Percentiles rank a stretch among this genome's conserved stretches.
phyloP scores from a whole-genome alignment of 2,113 vertebrate species.

The Sebastes fasciatus region DNA sequence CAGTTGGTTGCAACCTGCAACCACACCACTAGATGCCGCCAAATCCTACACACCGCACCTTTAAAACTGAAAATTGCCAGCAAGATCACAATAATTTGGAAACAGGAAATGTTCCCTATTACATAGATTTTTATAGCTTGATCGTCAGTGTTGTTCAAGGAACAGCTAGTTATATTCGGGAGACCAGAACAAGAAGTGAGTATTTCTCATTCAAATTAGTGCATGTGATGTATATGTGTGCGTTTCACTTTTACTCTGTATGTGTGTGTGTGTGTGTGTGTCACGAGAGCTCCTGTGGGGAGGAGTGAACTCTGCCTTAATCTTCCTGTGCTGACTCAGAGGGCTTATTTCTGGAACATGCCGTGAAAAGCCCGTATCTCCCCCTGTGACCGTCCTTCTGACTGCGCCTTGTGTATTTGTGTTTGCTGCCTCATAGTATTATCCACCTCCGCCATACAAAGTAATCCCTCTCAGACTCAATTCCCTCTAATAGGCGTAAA shows the following conservation, averaged over 20 bases:
- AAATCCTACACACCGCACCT: too few species aligned
- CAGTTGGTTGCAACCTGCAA: too few species aligned
- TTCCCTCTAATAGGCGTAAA: conserved; percentile 61
- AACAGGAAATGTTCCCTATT: neutral
- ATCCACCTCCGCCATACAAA: conserved; percentile 60
- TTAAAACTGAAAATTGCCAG: neutral
- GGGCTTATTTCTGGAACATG: conserved; percentile 78
- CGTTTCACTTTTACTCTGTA: neutral
- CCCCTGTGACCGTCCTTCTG: conserved; percentile 50
- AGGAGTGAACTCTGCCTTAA: conserved; percentile 73
- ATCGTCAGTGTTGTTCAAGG: neutral
- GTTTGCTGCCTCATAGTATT: conserved; percentile 63
- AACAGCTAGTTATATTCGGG: neutral
- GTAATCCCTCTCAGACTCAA: conserved; percentile 55
- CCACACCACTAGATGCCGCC: too few species aligned
- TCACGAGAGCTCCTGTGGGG: conserved; percentile 46
- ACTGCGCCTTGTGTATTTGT: conserved; percentile 58
- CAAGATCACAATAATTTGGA: neutral
- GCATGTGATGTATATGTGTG: neutral
- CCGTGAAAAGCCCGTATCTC: conserved; percentile 69
- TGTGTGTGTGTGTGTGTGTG: conserved; percentile 6
- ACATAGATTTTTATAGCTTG: neutral
- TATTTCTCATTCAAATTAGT: conserved; percentile 11
- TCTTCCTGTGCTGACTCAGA: conserved; percentile 77
- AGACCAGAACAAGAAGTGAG: neutral